Conservation (phyloP, 2,888 invertebrate genomes). For the Trissoscelio sp. region DNA sequence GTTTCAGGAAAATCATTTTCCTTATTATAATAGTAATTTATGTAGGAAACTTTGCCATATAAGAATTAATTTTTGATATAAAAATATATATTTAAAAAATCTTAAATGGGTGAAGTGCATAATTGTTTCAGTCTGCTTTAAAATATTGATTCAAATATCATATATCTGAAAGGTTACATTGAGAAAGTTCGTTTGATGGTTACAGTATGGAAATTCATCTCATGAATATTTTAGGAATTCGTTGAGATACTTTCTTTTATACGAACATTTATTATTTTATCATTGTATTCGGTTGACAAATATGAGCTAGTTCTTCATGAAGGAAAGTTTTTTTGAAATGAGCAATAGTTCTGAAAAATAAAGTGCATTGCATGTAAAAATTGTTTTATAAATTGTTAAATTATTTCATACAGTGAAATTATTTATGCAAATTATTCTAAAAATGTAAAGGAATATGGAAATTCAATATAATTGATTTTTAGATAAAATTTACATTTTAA, state of each 20-base stretch:
- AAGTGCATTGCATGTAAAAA: background rate
- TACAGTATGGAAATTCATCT: slow-evolving; percentile 2
- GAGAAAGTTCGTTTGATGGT: background rate
- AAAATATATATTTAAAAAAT: too few relatives aligned
- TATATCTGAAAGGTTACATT: background rate
- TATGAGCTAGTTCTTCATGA: background rate
- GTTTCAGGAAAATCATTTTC: too few relatives aligned
- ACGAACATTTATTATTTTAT: slow-evolving; percentile 4
- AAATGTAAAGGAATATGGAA: too few relatives aligned
- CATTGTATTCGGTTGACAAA: background rate
- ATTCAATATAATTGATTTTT: too few relatives aligned
- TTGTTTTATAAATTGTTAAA: background rate
- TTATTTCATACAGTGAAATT: too few relatives aligned
- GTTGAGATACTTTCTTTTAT: background rate
- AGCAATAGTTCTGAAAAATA: background rate
- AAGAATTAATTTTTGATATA: too few relatives aligned
- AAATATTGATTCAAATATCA: background rate
- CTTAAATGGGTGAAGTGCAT: too few relatives aligned
- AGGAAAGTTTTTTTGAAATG: background rate
- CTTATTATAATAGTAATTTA: too few relatives aligned
- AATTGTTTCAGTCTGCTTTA: too few relatives aligned
- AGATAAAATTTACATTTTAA: too few relatives aligned
- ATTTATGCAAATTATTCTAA: too few relatives aligned
- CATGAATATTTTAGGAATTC: background rate
- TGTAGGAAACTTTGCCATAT: too few relatives aligned